Evolutionary conservation across 1,140 invertebrate species (phyloP).

Genomic region (Cyclina sinensis): DNA sequence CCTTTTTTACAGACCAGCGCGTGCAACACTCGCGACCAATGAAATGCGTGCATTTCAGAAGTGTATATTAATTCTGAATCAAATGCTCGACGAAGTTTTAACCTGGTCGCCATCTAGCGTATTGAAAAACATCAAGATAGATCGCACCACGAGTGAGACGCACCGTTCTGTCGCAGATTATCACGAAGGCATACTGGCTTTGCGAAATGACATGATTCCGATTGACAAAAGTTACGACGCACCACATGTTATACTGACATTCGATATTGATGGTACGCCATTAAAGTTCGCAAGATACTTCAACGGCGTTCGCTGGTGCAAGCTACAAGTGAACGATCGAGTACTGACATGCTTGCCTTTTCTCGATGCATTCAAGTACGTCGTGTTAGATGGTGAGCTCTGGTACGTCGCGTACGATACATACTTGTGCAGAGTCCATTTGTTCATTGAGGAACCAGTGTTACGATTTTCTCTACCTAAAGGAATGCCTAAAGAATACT

Average conservation of each 20-base stretch:
- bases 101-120: background rate
- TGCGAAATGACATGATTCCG: background rate
- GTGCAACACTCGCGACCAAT: too few relatives aligned
- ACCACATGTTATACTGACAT: background rate
- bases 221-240: background rate
- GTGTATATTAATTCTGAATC: background rate
- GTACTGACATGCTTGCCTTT: background rate
- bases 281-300: background rate
- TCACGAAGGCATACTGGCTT: background rate
- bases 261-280: background rate
- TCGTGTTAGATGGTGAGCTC: background rate
- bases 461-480: background rate
- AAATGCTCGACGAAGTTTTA: background rate
- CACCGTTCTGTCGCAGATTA: background rate
- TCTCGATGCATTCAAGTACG: background rate
- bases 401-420: background rate
- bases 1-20: too few relatives aligned
- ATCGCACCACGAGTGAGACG: background rate
- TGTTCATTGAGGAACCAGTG: background rate
- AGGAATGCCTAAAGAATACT: background rate
- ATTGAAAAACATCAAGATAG: background rate
- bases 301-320: background rate
- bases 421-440: background rate
- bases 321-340: background rate
- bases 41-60: too few relatives aligned